Evolutionary conservation across 2,888 invertebrate genomes (phyloP), one percentile per base, ranked within the genome.

Genomic region (Watsonalla cultraria): DNA sequence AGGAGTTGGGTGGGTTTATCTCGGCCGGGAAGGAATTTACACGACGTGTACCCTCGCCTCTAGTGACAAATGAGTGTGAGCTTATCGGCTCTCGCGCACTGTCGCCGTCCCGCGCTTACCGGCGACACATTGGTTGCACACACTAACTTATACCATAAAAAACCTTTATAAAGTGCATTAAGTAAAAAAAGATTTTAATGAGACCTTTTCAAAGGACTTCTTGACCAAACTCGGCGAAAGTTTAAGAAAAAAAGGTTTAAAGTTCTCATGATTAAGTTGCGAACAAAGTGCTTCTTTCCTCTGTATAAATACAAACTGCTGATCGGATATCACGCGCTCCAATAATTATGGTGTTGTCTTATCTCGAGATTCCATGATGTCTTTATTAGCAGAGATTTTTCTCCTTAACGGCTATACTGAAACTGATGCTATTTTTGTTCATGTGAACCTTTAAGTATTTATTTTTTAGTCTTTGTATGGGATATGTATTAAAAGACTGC

Each of bases 61-160:
- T 72, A 74, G 86, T 89, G 90, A 90, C 90, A 90, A 90, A 90
- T 90, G 89, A 89, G 82, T 70, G 74, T 69, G 76, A 57, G 72
- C 80, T 86, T 89, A 88, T 87, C 88, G 76, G 61, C 52, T 58
- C 66, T 63, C 68, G 71, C 70, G 65, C 70, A 69, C 70, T 76
- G 77, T 77, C 72, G 73, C 70, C 70, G 70, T 64, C 68, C 70
- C 64, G 62, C 68, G 74, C 78, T 75, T 72, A 73, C 74, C 67
- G 65, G 66, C 61, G 64, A 54, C 63, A 68, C 69, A 76, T 76
- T 77, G 70, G 73, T 76, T 64, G 65, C 66, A 66, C 57, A 39
- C 45, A 45, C 59, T 58, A 64, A 60, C 62, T 57, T 59, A 58
- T 59, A 55, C 57, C 67, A 70, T 72, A 70, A 64, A 62, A 59